Evolutionary conservation across 2,888 invertebrate species (phyloP).

Genomic region (Drosophila acutilabella): DNA sequence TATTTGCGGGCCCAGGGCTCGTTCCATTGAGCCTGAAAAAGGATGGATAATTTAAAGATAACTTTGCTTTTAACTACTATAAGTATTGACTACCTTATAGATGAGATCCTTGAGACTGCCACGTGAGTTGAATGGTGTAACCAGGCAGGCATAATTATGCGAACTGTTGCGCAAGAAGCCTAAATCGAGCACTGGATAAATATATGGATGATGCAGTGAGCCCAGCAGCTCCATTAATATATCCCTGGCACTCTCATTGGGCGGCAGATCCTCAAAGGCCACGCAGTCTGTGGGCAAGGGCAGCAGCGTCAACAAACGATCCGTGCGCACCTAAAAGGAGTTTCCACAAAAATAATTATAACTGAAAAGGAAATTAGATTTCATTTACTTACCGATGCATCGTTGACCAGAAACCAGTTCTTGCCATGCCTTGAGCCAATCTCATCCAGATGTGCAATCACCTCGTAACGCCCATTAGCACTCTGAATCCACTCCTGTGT

Average conservation of each 20-base stretch:
- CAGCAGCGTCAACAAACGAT: constrained; percentile 85
- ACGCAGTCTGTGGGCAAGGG: constrained; percentile 85
- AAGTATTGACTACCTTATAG: constrained; percentile 89
- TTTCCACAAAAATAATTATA: too few relatives aligned
- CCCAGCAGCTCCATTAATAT: constrained; percentile 93
- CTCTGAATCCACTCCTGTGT: constrained; percentile 87
- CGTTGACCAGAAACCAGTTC: constrained; percentile 96
- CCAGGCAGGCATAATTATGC: constrained; percentile 89
- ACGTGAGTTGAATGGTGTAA: constrained; percentile 92
- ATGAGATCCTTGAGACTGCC: constrained; percentile 96
- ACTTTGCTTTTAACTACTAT: constrained; percentile 38
- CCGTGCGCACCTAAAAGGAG: constrained; percentile 83
- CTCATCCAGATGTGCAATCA: constrained; percentile 91
- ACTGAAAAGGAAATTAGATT: not conserved
- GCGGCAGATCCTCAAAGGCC: constrained; percentile 85
- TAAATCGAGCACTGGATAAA: constrained; percentile 94
- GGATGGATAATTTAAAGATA: not conserved
- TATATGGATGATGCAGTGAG: constrained; percentile 95
- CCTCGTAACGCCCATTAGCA: constrained; percentile 90
- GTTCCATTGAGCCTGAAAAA: constrained; percentile 90
- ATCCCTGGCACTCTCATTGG: constrained; percentile 88
- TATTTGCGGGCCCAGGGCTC: constrained; percentile 93
- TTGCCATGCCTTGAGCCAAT: constrained; percentile 94
- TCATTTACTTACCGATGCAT: constrained; percentile 87
- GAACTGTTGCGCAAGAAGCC: constrained; percentile 88